Evolutionary conservation across 2,113 vertebrate genomes (phyloP), one percentile per base, ranked within the genome.

Genomic region (Maccullochella peelii): DNA sequence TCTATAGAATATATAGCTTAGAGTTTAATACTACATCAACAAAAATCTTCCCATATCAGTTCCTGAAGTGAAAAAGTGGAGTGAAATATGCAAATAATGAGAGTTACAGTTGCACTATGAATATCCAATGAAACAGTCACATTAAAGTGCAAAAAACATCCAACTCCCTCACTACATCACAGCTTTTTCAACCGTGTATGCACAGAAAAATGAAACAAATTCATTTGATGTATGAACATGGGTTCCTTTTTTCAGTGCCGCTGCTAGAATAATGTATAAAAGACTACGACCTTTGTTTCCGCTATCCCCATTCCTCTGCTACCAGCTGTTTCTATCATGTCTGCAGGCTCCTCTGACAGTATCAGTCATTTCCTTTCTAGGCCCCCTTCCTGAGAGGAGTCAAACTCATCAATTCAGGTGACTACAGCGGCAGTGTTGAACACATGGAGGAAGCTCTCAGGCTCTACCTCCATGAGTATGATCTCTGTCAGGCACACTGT

Each of bases 401-500:
- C 90, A 97, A 95, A 80, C 94, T 97, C 9, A 94, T 97, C 85
- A 95, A 95, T 89, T 93, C 86, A 0, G 97, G 95, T 0, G 94
- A 97, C 77, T 97, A 96, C 92, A 93, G 96, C 54, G 83, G 95
- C 89, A 94, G 97, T 4, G 85, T 91, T 0, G 93, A 94, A 0
- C 93, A 94, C 87, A 96, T 97, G 96, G 97, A 98, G 91, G 94
- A 95, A 6, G 95, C 96, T 0, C 90, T 97, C 73, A 88, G 93
- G 0, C 93, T 96, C 42, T 98, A 97, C 86, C 94, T 97, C 73
- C 87, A 93, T 0, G 92, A 95, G 0, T 95, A 95, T 0, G 93
- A 96, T 44, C 91, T 95, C 25, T 97, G 97, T 36, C 91, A 96
- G 89, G 94, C 93, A 0, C 84, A 95, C 88, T 97, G 97, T 0